Conservation (phyloP, 2,797 vertebrate genomes). For the Delichon dasypus region DNA sequence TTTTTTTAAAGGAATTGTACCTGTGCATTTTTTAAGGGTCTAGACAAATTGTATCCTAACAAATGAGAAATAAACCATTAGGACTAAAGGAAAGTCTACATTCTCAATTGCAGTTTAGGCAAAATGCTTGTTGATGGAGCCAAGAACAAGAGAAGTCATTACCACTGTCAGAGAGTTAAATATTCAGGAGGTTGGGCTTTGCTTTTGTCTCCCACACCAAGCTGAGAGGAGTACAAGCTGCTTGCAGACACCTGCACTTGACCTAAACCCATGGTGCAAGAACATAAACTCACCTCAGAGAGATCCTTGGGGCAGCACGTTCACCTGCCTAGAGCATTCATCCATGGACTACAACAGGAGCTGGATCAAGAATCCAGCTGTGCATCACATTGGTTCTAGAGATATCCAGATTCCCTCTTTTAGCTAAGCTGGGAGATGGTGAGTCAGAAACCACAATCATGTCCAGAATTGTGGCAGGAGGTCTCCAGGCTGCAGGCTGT, state of each 20-base stretch:
- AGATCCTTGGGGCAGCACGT: neutral
- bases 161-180: neutral
- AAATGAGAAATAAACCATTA: neutral
- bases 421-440: fast-evolving
- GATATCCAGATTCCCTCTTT: neutral
- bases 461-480: neutral
- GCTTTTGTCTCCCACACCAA: neutral
- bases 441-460: neutral
- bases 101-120: neutral
- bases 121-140: neutral
- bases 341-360: neutral
- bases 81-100: neutral
- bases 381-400: neutral
- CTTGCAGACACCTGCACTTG: neutral
- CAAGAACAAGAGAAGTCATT: neutral
- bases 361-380: neutral
- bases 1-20: neutral
- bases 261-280: neutral
- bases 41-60: neutral
- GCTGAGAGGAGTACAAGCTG: neutral
- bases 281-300: neutral
- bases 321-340: neutral
- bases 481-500: neutral
- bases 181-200: neutral
- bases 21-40: neutral